Base-by-base conservation (phyloP, 1,140 invertebrate species). In the Chymomyza costata region DNA sequence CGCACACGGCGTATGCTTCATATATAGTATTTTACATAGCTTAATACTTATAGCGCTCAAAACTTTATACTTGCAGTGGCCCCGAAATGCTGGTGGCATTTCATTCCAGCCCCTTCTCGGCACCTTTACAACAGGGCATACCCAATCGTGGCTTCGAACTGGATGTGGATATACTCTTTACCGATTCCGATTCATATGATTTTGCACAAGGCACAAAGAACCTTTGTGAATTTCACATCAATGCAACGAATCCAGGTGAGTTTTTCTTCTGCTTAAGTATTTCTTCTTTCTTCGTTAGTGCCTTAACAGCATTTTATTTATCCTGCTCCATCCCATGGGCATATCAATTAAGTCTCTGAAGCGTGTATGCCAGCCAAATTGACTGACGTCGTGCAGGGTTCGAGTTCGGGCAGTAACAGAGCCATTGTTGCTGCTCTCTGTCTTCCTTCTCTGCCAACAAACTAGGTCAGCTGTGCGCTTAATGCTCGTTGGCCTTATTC, bases 51-150 rank as follows among this genome's bases (percentile, higher is more conserved):
- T 25, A 8, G 21, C 21, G 21, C 3, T 5, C 21, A 25, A 5
- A 5, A 25, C 21, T n/a, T 54, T 6, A 34, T 13, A 16, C 83
- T 58, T 87, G 82, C 38, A 89, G 92, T 16, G 92, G 93, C 1
- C 90, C 93, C 0, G 91, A 92, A 60, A 94, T 96, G 91, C 87
- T 95, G n/a, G 92, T 96, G 0, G 93, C 93, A 14, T 94, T 95
- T 69, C 91, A 93, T 84, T 95, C 92, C 31, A 94, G 91, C 14
- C 90, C 90, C 0, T 90, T 91, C 73, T 92, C 92, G 35, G 92
- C 93, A 39, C 92, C 93, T 1, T 86, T 93, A 11, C 90, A 90
- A 38, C 86, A 87, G 10, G 87, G 87, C 0, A 92, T 91, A 0
- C 90, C 92, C 0, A 85, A 94, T 31, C 86, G 92, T 0, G 91